Base-by-base conservation (phyloP, 2,888 invertebrate genomes). In the Lepidocyrtoides sp. region DNA sequence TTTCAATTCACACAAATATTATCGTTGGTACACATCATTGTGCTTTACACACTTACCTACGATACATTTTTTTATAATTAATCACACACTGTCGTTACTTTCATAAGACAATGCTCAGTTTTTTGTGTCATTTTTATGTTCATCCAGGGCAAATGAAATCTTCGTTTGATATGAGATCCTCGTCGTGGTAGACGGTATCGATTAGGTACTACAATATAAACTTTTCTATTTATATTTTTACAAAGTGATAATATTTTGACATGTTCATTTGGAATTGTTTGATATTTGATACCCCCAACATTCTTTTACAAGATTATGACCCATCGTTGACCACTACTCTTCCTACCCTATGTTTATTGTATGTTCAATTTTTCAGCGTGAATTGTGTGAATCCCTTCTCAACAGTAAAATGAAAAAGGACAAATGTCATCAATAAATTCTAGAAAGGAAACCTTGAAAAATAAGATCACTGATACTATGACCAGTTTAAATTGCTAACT, bases 81-180 rank as follows among this genome's bases (percentile, higher is more conserved):
- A 48, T 48, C 48, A n/a, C 36, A 36, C 36, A 36, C 36, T 7
- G 7, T 36, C 36, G 36, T 7, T 4, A 36, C 36, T 7, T 36
- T 7, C 7, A 36, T 7, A 36, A 36, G n/a, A n/a, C n/a, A 36
- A 7, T 36, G 2, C 17, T 69, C 69, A 41, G 41, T 41, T 44
- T 3, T 44, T 57, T 7, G 7, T 23, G 23, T 60, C 60, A 20
- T 69, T 69, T 69, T 41, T 14, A 20, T 69, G 36, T 44, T 69
- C 41, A 23, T 12, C 69, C 69, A 69, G 41, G 69, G 23, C 36
- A 69, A 66, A 69, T 69, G 69, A 69, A 69, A 69, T 44, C 72
- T 75, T 44, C 44, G 26, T 44, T 75, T 75, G 23, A 75, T 7
- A 23, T 2, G 72, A 48, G 44, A 75, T 26, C 69, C 36, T 41